Evolutionary conservation across 2,797 vertebrate species (phyloP), one percentile per base, ranked within the genome.

Genomic region (Oryzias sinensis): DNA sequence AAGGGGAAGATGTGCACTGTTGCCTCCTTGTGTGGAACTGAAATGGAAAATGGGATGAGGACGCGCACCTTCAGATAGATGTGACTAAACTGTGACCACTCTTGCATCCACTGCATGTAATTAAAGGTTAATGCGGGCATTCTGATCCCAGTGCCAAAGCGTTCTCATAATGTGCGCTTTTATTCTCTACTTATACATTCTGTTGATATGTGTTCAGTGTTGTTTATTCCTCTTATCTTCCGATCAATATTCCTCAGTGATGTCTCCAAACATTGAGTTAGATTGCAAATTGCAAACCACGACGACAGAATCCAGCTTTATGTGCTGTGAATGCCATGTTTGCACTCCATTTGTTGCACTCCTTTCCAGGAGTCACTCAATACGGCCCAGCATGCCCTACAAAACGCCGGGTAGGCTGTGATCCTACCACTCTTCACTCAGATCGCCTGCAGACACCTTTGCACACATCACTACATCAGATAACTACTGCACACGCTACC

Each of bases 21-120:
- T 62, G 57, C 46, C 33, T 59, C 62, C 59, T 55, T 46, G 25
- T 56, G 43, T 50, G 33, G 59, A 75, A 73, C 71, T 64, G 20
- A 72, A 74, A 77, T 52, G 33, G 25, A 49, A 75, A 66, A 58
- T 68, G 49, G 54, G 64, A 60, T 53, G 37, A 50, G 52, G 51
- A 45, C 25, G 53, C 20, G 62, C 33, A 57, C 59, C 41, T 50
- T 46, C 46, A 44, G 53, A 55, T 51, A 24, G 16, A 70, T 55
- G 25, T 45, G 45, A n/a, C 24, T 68, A 43, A 66, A 53, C 59
- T 49, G 33, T 59, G 61, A 50, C 57, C 29, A 51, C 56, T 52
- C 41, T 64, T 58, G 25, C 24, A 75, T 62, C 18, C 49, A 55
- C 20, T 53, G 24, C 17, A 53, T 56, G 15, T 53, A 73, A 63